Evolutionary conservation across 2,888 invertebrate genomes (phyloP), one percentile per base, ranked within the genome.

Genomic region (Lobophora halterata): DNA sequence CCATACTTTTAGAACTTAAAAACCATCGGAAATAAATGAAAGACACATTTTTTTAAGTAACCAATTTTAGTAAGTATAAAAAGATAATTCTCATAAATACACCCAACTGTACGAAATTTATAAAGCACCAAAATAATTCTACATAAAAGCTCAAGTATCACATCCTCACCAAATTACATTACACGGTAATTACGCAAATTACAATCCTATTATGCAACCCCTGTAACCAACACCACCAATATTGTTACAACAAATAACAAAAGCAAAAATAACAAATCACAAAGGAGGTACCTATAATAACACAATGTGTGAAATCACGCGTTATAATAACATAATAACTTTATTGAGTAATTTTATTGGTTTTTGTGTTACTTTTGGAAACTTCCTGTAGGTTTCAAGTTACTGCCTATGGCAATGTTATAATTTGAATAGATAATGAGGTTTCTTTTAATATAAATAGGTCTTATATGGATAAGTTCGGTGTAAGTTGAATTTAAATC

Each of bases 81-180:
- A n/a, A n/a, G n/a, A n/a, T n/a, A n/a, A n/a, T n/a, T n/a, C n/a
- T n/a, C n/a, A n/a, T n/a, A n/a, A n/a, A n/a, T n/a, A n/a, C n/a
- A n/a, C n/a, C n/a, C n/a, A n/a, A n/a, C n/a, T n/a, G n/a, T n/a
- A n/a, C n/a, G n/a, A n/a, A n/a, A n/a, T n/a, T n/a, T n/a, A n/a
- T n/a, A n/a, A n/a, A n/a, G n/a, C n/a, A n/a, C 3, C 14, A 29
- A 31, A 19, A 12, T 17, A 36, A 23, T 25, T 19, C 11, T 11
- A 21, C 27, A 48, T 58, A 29, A 43, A 50, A 41, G 34, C 25
- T 37, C 43, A 21, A 38, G 52, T 65, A 52, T 42, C 60, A 57
- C 43, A 58, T 65, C 66, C 66, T 43, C 35, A 35, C 28, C n/a
- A 6, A 39, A 44, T 48, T 36, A 35, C 33, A 45, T 24, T 48